A percentile compares a stretch with the other conserved stretches of the same genome.
phyloP scores from a whole-genome alignment of 2,113 vertebrate genomes.

The Phylloscopus trochilus region DNA sequence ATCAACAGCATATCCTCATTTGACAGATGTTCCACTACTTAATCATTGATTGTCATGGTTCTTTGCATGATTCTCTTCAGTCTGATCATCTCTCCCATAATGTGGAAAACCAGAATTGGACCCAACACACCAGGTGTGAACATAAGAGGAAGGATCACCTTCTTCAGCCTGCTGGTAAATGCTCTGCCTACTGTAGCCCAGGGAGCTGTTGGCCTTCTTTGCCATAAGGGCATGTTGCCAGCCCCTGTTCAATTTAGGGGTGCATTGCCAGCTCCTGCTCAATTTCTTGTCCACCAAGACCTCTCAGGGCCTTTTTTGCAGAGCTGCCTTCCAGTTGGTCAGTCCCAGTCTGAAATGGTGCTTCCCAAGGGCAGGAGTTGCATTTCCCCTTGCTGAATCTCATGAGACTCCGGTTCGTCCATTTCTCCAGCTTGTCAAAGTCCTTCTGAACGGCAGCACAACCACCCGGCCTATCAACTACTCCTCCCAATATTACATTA shows the following conservation, averaged over 20 bases:
- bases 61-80: neutral
- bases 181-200: neutral
- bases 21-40: neutral
- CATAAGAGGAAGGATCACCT: neutral
- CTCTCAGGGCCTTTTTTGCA: neutral
- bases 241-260: neutral
- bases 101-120: neutral
- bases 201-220: neutral
- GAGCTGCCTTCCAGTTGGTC: neutral
- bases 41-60: neutral
- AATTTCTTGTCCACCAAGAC: neutral
- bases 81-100: neutral
- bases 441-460: neutral
- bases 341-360: no score
- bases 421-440: neutral
- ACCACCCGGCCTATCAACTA: neutral
- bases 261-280: neutral
- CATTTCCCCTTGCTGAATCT: neutral
- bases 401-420: neutral
- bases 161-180: neutral
- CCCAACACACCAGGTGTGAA: neutral
- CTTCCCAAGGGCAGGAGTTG: neutral
- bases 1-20: neutral
- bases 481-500: neutral
- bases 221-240: neutral